phyloP scores from a whole-genome alignment of 92 coral and sea anemone species.

The Phenganax subtilis region DNA sequence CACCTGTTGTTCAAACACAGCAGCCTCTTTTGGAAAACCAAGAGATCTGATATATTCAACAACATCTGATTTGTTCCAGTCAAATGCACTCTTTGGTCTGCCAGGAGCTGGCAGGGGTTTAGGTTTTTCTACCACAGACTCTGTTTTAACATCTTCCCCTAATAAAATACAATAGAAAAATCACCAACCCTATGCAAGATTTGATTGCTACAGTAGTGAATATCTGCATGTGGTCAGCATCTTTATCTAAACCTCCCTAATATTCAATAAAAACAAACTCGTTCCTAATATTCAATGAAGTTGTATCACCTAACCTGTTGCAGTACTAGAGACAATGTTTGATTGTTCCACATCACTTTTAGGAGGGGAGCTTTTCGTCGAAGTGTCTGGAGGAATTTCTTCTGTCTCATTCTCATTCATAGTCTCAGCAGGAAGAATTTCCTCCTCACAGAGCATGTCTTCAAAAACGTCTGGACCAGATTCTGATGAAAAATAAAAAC shows the following conservation, averaged over 20 bases:
- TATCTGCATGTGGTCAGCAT: too few species aligned
- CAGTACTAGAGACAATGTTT: constrained; percentile 39
- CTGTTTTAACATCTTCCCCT: constrained; percentile 30
- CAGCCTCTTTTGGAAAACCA: constrained; percentile 89
- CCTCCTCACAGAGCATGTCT: neutral
- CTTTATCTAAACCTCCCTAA: neutral
- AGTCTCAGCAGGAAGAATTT: neutral
- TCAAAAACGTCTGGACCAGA: neutral
- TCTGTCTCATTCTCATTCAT: neutral
- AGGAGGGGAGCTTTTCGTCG: constrained; percentile 8
- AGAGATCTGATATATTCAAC: constrained; percentile 78
- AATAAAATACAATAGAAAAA: neutral
- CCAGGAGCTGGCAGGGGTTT: constrained; percentile 19
- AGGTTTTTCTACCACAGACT: neutral
- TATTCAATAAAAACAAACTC: neutral
- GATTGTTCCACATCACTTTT: constrained; percentile 38
- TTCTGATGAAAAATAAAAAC: too few species aligned
- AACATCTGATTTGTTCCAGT: constrained; percentile 88
- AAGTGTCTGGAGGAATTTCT: neutral
- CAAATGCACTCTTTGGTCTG: constrained; percentile 69
- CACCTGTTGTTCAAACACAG: constrained; percentile 91
- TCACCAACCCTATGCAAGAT: neutral
- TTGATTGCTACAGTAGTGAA: neutral
- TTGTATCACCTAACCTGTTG: constrained; percentile 22
- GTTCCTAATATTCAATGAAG: neutral